These are phyloP conservation scores for Camptogramma bilineatum DNA, from an alignment of 2,888 invertebrate genomes.

Conservation along the genomic window DNA sequence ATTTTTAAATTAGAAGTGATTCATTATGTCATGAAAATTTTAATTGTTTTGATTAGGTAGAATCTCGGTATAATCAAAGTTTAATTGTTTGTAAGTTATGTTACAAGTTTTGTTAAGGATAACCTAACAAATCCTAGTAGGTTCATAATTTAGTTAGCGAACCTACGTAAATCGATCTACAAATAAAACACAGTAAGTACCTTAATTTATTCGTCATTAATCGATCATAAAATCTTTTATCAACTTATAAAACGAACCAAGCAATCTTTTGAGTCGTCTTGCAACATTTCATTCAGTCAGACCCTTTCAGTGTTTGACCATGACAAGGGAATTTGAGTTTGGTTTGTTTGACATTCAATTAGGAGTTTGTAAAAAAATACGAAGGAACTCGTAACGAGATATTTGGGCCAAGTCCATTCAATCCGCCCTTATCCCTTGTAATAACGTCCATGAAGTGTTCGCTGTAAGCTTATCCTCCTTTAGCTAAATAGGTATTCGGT, in stretches of 20 bases:
- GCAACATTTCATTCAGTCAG: slow-evolving; percentile 12
- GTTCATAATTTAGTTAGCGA: no score
- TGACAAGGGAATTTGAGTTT: slow-evolving; percentile 37
- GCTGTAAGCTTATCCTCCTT: slow-evolving; percentile 41
- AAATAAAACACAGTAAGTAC: background rate
- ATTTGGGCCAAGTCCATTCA: slow-evolving; percentile 44
- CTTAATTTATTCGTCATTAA: no score
- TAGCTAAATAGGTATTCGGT: slow-evolving; percentile 38
- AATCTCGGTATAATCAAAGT: no score
- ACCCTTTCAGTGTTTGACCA: slow-evolving; percentile 10
- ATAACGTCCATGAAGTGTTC: slow-evolving; percentile 44
- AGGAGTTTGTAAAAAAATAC: slow-evolving; percentile 44
- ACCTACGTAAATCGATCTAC: no score
- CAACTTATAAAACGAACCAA: slow-evolving; percentile 23
- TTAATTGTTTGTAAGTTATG: no score
- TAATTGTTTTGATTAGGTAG: no score
- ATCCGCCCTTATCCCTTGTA: slow-evolving; percentile 47
- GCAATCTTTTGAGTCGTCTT: slow-evolving; percentile 17
- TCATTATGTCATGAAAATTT: no score
- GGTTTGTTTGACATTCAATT: slow-evolving; percentile 48
- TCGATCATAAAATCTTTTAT: slow-evolving; percentile 18
- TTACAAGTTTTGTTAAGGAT: no score
- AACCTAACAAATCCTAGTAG: no score
- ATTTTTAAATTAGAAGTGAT: background rate
- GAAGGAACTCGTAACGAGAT: slow-evolving; percentile 44